Evolutionary conservation across 2,888 invertebrate genomes (phyloP).

Genomic region (Pristionchus exspectatus): DNA sequence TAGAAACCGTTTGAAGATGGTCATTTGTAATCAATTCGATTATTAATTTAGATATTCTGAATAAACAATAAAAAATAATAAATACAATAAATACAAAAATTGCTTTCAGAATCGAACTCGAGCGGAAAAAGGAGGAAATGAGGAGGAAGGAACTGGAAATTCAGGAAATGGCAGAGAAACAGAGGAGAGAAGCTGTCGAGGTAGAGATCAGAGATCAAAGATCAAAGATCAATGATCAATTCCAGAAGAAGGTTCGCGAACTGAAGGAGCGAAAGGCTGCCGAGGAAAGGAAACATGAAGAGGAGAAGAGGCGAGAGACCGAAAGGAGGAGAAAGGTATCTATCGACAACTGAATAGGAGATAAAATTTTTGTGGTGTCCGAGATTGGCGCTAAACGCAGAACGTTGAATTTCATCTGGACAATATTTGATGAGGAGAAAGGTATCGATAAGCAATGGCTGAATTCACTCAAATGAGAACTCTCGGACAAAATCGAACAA

Average conservation of each 20-base stretch:
- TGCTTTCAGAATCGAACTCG: constrained; percentile 2
- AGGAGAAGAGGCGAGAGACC: constrained; percentile 1
- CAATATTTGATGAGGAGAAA: too few species aligned
- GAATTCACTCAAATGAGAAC: too few species aligned
- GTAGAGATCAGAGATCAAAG: not conserved
- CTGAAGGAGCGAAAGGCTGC: constrained; percentile 36
- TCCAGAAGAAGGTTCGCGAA: constrained; percentile 38
- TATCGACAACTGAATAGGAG: not conserved
- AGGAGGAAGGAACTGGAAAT: constrained; percentile 48
- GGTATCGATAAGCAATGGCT: too few species aligned
- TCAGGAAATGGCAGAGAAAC: constrained; percentile 43
- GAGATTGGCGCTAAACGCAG: too few species aligned
- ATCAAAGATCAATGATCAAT: constrained; percentile 16
- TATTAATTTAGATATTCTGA: not conserved
- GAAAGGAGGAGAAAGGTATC: constrained; percentile 30
- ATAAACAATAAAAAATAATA: too few species aligned
- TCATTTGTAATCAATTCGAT: not conserved
- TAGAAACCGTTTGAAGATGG: not conserved
- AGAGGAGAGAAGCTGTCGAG: constrained; percentile 52
- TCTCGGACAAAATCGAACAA: too few species aligned
- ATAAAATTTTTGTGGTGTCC: not conserved
- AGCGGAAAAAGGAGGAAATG: constrained; percentile 49
- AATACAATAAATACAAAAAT: not conserved
- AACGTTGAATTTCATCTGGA: too few species aligned
- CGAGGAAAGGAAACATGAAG: not conserved